Evolutionary conservation across 2,888 invertebrate species (phyloP), one percentile per base, ranked within the genome.

Genomic region (Clitarchus hookeri): DNA sequence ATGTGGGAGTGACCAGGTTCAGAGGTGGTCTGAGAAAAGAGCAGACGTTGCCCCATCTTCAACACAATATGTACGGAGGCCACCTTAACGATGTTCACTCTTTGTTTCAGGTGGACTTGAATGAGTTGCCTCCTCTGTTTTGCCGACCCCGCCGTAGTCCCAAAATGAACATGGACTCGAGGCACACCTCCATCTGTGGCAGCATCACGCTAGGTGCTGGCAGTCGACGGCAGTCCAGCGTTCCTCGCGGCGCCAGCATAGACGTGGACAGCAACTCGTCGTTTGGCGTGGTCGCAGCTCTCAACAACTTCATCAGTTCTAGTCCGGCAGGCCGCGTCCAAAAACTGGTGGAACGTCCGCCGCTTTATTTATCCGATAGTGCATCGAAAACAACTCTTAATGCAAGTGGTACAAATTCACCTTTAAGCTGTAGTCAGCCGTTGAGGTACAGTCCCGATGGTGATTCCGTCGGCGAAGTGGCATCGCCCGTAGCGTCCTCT

Each of bases 61-160:
- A 36, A 36, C 36, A 36, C 36, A 36, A 1, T 36, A 36, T 36
- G 36, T 36, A 36, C 4, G 36, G 36, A 36, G 23, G 83, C 8
- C 44, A 44, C 19, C n/a, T 83, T 44, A 26, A 83, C 83, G 16
- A 11, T 65, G 12, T n/a, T 8, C 65, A 65, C 65, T 23, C 8
- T 65, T 77, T 84, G 83, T 84, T 88, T 77, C 85, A 90, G 90
- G 90, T 90, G n/a, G 96, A 96, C 89, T 93, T 95, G 88, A 94
- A 94, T 85, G 96, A 96, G 88, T 91, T 95, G 88, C 95, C 96
- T 11, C 97, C 97, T 0, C 91, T 97, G 83, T 97, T 97, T 91
- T 96, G 97, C 90, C 94, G 97, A 79, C 97, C 97, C 53, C 93
- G 96, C 36, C 93, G 95, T 88, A 96, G 96, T 91, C 97, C 97